Evolutionary conservation across 53 echinoderm and acorn worm genomes (phyloP).

Genomic region (Hippasteria phrygiana): DNA sequence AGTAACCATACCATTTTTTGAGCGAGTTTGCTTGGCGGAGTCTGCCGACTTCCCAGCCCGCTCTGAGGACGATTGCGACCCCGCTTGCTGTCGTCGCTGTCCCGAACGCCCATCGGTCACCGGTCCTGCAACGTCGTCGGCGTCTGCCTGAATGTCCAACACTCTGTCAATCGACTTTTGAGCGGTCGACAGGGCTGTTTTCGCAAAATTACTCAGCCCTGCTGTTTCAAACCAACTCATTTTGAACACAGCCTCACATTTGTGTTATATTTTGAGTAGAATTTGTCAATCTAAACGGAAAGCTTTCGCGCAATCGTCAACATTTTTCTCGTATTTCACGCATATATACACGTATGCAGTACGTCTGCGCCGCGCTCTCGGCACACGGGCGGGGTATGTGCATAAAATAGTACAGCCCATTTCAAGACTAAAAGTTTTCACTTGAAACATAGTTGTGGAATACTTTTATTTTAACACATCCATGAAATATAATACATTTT

Average conservation of each 20-base stretch:
- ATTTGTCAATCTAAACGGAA: no score
- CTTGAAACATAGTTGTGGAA: neutral
- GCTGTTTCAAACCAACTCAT: conserved; percentile 98
- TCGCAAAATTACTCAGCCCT: conserved; percentile 83
- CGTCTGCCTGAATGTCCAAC: conserved; percentile 87
- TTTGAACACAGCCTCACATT: conserved; percentile 5
- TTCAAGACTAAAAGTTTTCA: neutral
- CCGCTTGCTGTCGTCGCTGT: neutral
- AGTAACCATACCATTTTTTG: conserved; percentile 1
- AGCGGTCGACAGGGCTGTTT: conserved; percentile 90
- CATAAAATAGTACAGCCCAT: neutral
- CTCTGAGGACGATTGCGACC: neutral
- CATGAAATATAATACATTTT: no score
- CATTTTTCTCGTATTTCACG: no score
- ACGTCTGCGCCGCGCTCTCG: neutral
- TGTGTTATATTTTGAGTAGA: neutral
- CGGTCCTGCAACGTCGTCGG: neutral
- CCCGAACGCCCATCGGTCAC: neutral
- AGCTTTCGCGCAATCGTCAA: no score
- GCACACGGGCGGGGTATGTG: neutral
- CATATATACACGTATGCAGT: no score
- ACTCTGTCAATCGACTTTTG: conserved; percentile 98
- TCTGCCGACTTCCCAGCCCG: neutral
- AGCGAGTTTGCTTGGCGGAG: neutral
- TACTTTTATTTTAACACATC: no score